Conservation (phyloP, 37 sponge, comb jelly and placozoan genomes). For the Theonella swinhoei region DNA sequence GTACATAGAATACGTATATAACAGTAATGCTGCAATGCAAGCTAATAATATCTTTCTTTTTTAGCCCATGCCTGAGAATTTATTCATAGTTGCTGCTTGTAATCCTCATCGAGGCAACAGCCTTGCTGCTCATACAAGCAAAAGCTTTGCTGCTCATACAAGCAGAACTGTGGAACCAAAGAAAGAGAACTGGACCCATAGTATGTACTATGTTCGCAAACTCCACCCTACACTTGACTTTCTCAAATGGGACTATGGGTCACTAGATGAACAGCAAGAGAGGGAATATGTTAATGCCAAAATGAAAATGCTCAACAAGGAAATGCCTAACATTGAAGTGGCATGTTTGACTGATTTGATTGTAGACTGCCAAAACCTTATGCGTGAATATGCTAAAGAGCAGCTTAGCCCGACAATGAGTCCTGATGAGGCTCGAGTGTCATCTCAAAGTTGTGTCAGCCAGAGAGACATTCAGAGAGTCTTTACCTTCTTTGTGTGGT, state of each 20-base stretch:
- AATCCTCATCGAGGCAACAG: slow-evolving; percentile 83
- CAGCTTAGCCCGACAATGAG: slow-evolving; percentile 17
- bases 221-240: slow-evolving; percentile 67
- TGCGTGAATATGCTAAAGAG: slow-evolving; percentile 64
- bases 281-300: slow-evolving; percentile 61
- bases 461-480: slow-evolving; percentile 80
- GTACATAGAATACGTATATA: slow-evolving; percentile 33
- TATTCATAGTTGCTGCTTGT: slow-evolving; percentile 78
- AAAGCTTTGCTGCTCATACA: not conserved
- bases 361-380: slow-evolving; percentile 46
- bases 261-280: slow-evolving; percentile 68
- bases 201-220: slow-evolving; percentile 66
- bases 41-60: not conserved
- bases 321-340: not conserved
- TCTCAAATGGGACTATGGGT: slow-evolving; percentile 79
- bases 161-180: too few species aligned
- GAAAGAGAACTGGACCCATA: slow-evolving; percentile 57
- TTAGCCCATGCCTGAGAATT: slow-evolving; percentile 64
- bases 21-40: not conserved
- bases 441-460: slow-evolving; percentile 74
- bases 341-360: slow-evolving; percentile 46
- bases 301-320: slow-evolving; percentile 28
- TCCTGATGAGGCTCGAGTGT: slow-evolving; percentile 21
- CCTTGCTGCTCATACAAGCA: slow-evolving; percentile 3
- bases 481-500: slow-evolving; percentile 45